Percentiles rank a stretch among this genome's conserved stretches.
phyloP scores from a whole-genome alignment of 2,888 invertebrate genomes.

The Xestia xanthographa region DNA sequence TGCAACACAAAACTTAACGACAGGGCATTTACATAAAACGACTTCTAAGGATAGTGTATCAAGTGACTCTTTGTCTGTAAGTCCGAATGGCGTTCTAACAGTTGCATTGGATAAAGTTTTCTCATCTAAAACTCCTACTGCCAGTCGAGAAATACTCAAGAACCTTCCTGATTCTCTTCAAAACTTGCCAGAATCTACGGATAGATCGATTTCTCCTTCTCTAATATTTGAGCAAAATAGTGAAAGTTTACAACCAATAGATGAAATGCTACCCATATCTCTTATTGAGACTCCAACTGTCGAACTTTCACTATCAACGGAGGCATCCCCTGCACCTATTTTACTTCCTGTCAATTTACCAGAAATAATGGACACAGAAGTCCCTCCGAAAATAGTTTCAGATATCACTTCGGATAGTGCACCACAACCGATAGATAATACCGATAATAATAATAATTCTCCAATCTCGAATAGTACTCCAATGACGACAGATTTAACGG shows the following conservation, averaged over 20 bases:
- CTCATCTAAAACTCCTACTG: not conserved
- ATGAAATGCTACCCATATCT: not conserved
- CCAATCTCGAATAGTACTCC: constrained; percentile 3
- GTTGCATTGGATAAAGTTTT: not conserved
- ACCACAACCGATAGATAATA: not conserved
- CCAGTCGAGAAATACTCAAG: not conserved
- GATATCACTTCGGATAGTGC: not conserved
- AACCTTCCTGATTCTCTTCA: not conserved
- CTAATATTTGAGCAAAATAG: not conserved
- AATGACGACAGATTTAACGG: constrained; percentile 8
- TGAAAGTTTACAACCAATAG: not conserved
- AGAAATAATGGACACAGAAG: not conserved
- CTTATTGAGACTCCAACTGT: not conserved
- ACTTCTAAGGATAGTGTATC: not conserved
- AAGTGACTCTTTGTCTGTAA: not conserved
- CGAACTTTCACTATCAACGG: not conserved
- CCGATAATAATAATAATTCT: too few species aligned
- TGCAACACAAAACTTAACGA: constrained; percentile 1
- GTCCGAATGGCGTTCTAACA: not conserved
- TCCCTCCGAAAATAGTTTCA: not conserved
- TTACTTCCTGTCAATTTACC: not conserved
- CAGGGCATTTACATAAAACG: constrained; percentile 7
- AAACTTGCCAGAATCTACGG: not conserved
- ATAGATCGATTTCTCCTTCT: not conserved
- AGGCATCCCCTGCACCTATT: not conserved